Conservation (phyloP, 2,113 vertebrate genomes). For the Trematocara zebra region DNA sequence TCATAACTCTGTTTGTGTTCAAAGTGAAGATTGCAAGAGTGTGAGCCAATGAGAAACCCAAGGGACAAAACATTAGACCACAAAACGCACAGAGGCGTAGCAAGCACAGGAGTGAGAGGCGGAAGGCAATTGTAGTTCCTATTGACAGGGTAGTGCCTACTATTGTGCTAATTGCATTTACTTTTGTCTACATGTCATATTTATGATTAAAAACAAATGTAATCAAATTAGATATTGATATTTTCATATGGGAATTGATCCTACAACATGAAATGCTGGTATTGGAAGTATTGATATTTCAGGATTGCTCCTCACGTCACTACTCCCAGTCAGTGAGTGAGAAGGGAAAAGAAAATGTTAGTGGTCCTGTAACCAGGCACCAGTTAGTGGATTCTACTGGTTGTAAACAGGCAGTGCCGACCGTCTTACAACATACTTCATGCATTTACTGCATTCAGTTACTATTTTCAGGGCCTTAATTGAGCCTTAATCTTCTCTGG, state of each 20-base stretch:
- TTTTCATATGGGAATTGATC: not conserved
- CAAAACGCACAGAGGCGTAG: not conserved
- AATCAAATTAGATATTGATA: not conserved
- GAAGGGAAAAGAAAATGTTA: not conserved
- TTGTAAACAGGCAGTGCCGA: not conserved
- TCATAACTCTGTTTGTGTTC: no score
- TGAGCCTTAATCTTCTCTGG: not conserved
- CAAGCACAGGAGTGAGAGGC: not conserved
- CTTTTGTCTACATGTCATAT: not conserved
- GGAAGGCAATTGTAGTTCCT: not conserved
- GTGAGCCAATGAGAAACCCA: not conserved
- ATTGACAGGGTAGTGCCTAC: not conserved
- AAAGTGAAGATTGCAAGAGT: not conserved
- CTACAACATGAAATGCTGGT: not conserved
- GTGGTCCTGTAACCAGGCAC: not conserved
- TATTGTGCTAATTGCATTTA: not conserved
- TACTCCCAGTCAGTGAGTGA: not conserved
- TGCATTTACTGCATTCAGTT: not conserved
- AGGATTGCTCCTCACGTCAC: not conserved
- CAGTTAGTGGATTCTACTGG: not conserved
- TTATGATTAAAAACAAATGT: not conserved
- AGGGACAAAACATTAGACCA: not conserved
- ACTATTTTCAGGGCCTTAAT: not conserved
- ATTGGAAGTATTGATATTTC: not conserved
- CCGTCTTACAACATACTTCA: not conserved